Evolutionary conservation across 2,888 invertebrate species (phyloP).

Genomic region (Muscina levida): DNA sequence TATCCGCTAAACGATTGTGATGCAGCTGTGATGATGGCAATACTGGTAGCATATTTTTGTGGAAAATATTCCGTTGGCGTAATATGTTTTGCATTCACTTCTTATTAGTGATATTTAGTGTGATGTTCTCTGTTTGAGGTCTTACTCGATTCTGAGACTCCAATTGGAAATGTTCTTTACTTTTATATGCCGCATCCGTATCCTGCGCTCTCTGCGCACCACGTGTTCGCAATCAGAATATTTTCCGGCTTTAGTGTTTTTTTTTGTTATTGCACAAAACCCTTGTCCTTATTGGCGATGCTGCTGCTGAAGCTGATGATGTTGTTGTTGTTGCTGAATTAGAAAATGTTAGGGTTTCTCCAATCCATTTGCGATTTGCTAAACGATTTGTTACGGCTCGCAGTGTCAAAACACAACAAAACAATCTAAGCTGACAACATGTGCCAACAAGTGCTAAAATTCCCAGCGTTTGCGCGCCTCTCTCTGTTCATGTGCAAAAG

Average conservation of each 20-base stretch:
- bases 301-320: constrained; percentile 46
- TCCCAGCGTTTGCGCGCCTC: constrained; percentile 76
- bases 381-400: constrained; percentile 77
- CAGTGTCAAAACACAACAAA: constrained; percentile 76
- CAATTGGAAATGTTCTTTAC: constrained; percentile 74
- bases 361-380: constrained; percentile 61
- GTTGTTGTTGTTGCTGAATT: constrained; percentile 66
- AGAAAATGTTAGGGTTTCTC: constrained; percentile 60
- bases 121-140: constrained; percentile 70
- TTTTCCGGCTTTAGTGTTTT: constrained; percentile 51
- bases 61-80: background rate
- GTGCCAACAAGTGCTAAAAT: constrained; percentile 79
- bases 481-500: constrained; percentile 44
- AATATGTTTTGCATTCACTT: background rate
- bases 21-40: constrained; percentile 68
- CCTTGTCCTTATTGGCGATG: constrained; percentile 55
- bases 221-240: constrained; percentile 67
- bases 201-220: constrained; percentile 50
- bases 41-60: constrained; percentile 69
- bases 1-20: constrained; percentile 71
- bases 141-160: constrained; percentile 75
- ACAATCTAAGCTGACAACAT: constrained; percentile 61
- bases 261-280: constrained; percentile 65
- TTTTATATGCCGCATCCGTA: constrained; percentile 73
- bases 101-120: constrained; percentile 20